phyloP scores from a whole-genome alignment of 2,797 vertebrate genomes.

The Erethizon dorsatum region DNA sequence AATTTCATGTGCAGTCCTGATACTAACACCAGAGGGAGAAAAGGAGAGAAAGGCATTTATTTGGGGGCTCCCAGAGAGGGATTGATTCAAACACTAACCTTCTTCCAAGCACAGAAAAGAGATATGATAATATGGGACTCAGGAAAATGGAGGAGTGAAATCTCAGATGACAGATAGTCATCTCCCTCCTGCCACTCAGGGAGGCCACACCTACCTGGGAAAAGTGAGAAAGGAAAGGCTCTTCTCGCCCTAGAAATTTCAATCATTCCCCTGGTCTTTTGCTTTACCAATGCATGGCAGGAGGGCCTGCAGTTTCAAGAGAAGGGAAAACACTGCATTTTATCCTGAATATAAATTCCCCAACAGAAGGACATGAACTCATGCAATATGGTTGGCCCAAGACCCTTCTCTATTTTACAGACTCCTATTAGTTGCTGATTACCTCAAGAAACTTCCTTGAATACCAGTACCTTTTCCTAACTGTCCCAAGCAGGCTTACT shows the following conservation, averaged over 20 bases:
- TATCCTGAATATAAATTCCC: neutral
- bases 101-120: conserved; percentile 11
- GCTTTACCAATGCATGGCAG: neutral
- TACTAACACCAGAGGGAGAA: neutral
- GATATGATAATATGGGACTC: neutral
- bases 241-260: neutral
- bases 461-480: neutral
- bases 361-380: neutral
- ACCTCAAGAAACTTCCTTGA: neutral
- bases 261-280: neutral
- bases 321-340: neutral
- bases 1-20: neutral
- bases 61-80: neutral
- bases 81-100: conserved; percentile 14
- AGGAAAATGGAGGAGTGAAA: conserved; percentile 25
- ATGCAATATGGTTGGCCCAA: too few relatives aligned
- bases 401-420: conserved; percentile 1
- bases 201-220: neutral
- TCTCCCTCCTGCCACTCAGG: neutral
- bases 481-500: neutral
- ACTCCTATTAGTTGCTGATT: neutral
- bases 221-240: neutral
- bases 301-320: neutral
- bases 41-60: neutral
- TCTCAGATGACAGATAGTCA: neutral